Base-by-base conservation (phyloP, 1,140 invertebrate species). In the Bradynema listronoti region DNA sequence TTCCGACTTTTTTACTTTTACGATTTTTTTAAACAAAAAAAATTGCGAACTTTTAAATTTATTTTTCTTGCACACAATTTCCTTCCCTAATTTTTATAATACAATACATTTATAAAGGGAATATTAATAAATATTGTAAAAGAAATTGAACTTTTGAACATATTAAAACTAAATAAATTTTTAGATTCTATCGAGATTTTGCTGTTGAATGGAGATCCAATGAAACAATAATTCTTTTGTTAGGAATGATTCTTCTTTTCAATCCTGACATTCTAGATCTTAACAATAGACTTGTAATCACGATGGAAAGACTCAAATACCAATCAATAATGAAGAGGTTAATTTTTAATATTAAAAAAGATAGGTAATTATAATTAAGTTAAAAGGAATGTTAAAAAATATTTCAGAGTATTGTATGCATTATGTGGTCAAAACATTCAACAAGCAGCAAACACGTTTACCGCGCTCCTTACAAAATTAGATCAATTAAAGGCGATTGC, bases 181-280 rank as follows among this genome's bases (percentile, higher is more conserved):
- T 16, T 19, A 65, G 69, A 16, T 68, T 68, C 30, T 68, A 65
- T 22, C 58, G 50, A 7, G 66, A 68, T 19, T 51, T 68, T 19
- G 58, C 68, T 6, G 42, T 45, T 3, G 66, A 68, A 51, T 68
- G 68, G 68, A 51, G 66, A n/a, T 24, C 45, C 19, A 68, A 71
- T 27, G 68, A 71, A 29, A 58, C 46, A 36, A 46, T 68, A 7
- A 68, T 69, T 16, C 56, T 72, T 16, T 42, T 68, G 5, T 42
- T 68, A n/a, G 53, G 63, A 3, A 32, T 72, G 32, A 47, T 68
- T 27, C 34, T 68, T 33, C 16, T 68, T 22, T 68, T 68, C 30
- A 51, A 68, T 47, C 46, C 56, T 5, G 53, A 68, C 6, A 50
- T 70, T 27, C n/a, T 59, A 29, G 50, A 65, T 16, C 42, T 70